A percentile compares a stretch with the other conserved stretches of the same genome.
Evolutionary conservation across 2,888 invertebrate genomes (phyloP).

Genomic region (Caenorhabditis imperialis): DNA sequence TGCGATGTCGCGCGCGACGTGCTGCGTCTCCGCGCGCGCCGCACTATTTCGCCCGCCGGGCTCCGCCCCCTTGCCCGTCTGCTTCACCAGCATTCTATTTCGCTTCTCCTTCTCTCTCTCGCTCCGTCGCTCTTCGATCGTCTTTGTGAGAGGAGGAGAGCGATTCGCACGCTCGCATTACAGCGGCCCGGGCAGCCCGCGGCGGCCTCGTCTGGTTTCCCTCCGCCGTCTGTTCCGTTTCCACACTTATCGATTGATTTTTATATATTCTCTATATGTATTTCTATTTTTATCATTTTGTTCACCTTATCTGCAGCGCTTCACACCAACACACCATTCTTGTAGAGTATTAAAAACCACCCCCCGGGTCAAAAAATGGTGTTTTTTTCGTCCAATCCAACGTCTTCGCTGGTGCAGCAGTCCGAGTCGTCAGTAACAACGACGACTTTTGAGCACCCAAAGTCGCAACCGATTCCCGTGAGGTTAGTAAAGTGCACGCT

Average conservation of each 20-base stretch:
- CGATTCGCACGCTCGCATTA: slow-evolving; percentile 57
- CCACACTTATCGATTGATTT: background rate
- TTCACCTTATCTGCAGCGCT: background rate
- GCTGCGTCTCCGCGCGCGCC: slow-evolving; percentile 17
- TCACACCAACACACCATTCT: background rate
- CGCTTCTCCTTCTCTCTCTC: slow-evolving; percentile 18
- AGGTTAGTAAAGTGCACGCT: slow-evolving; percentile 43
- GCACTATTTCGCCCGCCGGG: slow-evolving; percentile 3
- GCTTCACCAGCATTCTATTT: slow-evolving; percentile 12
- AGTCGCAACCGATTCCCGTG: slow-evolving; percentile 60
- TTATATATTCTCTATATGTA: background rate
- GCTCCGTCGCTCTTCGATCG: slow-evolving; percentile 12
- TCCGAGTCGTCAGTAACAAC: slow-evolving; percentile 42
- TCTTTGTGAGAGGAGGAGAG: background rate
- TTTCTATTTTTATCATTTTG: background rate
- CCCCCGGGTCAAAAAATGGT: slow-evolving; percentile 65
- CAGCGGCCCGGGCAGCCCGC: slow-evolving; percentile 47
- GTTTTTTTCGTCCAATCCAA: slow-evolving; percentile 58
- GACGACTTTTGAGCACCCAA: slow-evolving; percentile 37
- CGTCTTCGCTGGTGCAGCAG: slow-evolving; percentile 53
- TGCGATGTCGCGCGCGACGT: slow-evolving; percentile 32
- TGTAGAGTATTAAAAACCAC: slow-evolving; percentile 62
- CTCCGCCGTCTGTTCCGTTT: slow-evolving; percentile 16
- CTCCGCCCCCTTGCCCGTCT: slow-evolving; percentile 22
- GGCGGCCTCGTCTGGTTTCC: slow-evolving; percentile 52